Percentiles rank a stretch among this genome's conserved stretches.
phyloP scores from a whole-genome alignment of 2,888 invertebrate species.

The Lasioglossum vierecki region DNA sequence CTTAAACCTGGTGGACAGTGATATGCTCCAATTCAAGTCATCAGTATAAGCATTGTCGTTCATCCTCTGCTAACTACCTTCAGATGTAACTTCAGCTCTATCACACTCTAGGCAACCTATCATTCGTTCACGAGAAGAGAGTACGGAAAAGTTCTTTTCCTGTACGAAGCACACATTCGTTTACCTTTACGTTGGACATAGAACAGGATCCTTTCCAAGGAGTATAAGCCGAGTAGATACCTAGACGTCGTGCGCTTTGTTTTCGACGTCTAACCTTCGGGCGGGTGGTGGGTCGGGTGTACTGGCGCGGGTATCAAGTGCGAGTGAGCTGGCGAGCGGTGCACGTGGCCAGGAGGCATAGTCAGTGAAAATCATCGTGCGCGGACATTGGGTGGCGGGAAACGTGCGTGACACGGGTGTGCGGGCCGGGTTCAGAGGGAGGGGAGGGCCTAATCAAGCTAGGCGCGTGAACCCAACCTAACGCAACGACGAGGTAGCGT shows the following conservation, averaged over 20 bases:
- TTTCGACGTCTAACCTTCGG: slow-evolving; percentile 53
- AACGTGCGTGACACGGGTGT: slow-evolving; percentile 67
- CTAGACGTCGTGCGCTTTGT: background rate
- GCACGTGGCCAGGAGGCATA: slow-evolving; percentile 65
- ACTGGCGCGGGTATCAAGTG: background rate
- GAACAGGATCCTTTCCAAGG: no score
- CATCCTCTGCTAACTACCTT: no score
- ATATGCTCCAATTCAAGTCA: background rate
- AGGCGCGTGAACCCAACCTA: slow-evolving; percentile 70
- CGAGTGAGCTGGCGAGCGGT: slow-evolving; percentile 14
- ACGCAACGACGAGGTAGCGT: slow-evolving; percentile 39
- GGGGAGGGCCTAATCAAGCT: slow-evolving; percentile 73
- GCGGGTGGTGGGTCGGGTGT: slow-evolving; percentile 26
- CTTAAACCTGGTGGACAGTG: background rate
- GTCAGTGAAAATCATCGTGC: slow-evolving; percentile 75
- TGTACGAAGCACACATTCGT: no score
- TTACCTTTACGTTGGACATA: no score
- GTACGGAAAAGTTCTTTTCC: no score
- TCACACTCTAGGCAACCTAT: no score
- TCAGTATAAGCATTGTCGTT: background rate
- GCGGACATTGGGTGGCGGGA: slow-evolving; percentile 73
- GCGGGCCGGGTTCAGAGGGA: slow-evolving; percentile 28
- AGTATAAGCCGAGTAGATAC: background rate
- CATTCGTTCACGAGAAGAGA: no score
- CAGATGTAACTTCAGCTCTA: no score